A percentile compares a stretch with the other conserved stretches of the same genome.
phyloP scores from a whole-genome alignment of 2,113 vertebrate genomes.

The Perca flavescens region DNA sequence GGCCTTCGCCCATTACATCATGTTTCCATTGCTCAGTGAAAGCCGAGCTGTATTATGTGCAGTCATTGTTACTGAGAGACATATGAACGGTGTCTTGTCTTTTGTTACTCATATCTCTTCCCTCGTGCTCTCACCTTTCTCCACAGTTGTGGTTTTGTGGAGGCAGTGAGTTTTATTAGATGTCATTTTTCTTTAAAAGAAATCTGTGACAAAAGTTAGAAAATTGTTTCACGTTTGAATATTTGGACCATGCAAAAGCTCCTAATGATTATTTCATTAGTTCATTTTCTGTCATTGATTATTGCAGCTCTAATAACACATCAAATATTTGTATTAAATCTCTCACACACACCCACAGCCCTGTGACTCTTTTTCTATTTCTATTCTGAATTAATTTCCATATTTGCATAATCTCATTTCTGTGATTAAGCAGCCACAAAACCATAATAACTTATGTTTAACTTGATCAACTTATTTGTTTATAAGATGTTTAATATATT shows the following conservation, averaged over 20 bases:
- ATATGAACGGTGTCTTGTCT: conserved; percentile 18
- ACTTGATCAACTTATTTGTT: conserved; percentile 13
- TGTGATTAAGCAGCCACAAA: background rate
- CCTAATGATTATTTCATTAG: background rate
- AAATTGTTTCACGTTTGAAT: background rate
- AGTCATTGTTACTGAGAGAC: conserved; percentile 12
- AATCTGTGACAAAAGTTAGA: background rate
- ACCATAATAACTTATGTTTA: background rate
- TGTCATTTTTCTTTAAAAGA: background rate
- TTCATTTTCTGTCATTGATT: background rate
- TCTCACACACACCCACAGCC: background rate
- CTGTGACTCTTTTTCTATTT: conserved; percentile 4
- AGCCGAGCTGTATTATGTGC: conserved; percentile 40
- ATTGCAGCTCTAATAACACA: background rate
- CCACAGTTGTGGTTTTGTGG: background rate
- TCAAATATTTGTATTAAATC: too few relatives aligned
- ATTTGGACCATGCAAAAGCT: background rate
- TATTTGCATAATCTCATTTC: conserved; percentile 42
- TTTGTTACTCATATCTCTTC: conserved; percentile 1
- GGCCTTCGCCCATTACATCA: conserved; percentile 51
- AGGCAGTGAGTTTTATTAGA: background rate
- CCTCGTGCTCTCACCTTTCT: background rate
- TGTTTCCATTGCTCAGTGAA: conserved; percentile 63
- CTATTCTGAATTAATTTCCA: conserved; percentile 14
- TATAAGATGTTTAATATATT: conserved; percentile 12